phyloP scores from a whole-genome alignment of 2,888 invertebrate species.

The Calliopum simillimum region DNA sequence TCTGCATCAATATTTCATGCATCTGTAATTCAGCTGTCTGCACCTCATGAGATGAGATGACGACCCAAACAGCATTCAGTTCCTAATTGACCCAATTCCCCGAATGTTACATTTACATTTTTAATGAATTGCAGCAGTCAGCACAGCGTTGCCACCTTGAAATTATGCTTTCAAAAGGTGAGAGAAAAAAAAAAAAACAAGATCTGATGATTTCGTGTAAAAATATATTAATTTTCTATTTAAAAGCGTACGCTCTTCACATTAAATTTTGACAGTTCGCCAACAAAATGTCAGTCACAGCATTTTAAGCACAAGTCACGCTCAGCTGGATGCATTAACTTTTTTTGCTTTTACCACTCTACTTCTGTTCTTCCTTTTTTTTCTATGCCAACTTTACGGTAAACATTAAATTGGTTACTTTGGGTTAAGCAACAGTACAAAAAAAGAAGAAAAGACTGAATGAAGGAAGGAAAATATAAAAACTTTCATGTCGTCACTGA shows the following conservation, averaged over 20 bases:
- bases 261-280: constrained; percentile 26
- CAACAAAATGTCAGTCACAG: constrained; percentile 26
- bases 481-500: constrained; percentile 21
- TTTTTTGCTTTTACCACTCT: not conserved
- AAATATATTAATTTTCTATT: not conserved
- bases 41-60: too few species aligned
- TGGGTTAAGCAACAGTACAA: too few species aligned
- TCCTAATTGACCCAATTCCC: constrained; percentile 30
- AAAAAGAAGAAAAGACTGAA: too few species aligned
- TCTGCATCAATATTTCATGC: too few species aligned
- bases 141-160: constrained; percentile 19
- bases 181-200: not conserved
- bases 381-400: not conserved
- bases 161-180: not conserved
- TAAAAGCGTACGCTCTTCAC: too few species aligned
- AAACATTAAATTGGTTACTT: too few species aligned
- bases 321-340: constrained; percentile 16
- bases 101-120: not conserved
- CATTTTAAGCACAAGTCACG: constrained; percentile 22
- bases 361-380: not conserved
- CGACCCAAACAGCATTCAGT: constrained; percentile 8
- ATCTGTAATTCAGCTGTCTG: too few species aligned
- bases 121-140: constrained; percentile 14
- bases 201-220: not conserved
- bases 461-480: too few species aligned